Base-by-base conservation (phyloP, 2,888 invertebrate species). In the Plusia festucae region DNA sequence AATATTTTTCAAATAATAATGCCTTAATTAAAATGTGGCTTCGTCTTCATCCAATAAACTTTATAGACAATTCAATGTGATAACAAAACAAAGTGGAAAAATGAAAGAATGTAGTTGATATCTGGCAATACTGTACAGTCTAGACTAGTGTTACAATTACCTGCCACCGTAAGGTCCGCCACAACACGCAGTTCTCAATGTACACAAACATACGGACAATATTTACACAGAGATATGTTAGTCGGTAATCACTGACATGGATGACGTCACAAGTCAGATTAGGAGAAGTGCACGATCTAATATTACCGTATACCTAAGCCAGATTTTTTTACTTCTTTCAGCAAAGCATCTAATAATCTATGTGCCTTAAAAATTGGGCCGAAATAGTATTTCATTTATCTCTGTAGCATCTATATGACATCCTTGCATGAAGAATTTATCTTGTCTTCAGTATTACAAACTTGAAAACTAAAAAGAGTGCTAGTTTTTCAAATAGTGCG, bases 141-240 rank as follows among this genome's bases (percentile, higher is more conserved):
- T 68, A 49, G 57, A 59, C 27, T 65, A 13, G 60, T 49, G 53
- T 18, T 49, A 46, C 62, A 53, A 62, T 32, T 65, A 78, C 77
- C 73, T 81, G 76, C 55, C 54, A 53, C 59, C 40, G 34, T 58
- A 54, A 18, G 24, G 54, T 59, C 57, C 64, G 49, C 16, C 62
- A 56, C 60, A 61, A 57, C 51, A 59, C 51, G 64, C 57, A 53
- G 51, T 53, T 55, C 40, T 51, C 55, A 54, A 73, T 52, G 22
- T 59, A 52, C 70, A 73, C 63, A 78, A 60, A 74, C 53, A 69
- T 54, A 75, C 60, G 69, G 55, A 75, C 75, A 73, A 60, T 60
- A 68, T 63, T 18, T 78, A 78, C 73, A 77, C 55, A 57, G 9
- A 57, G 9, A 22, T 11, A 6, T 53, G 51, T 60, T 52, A 53